These are phyloP conservation scores for Caerostris darwini DNA, from an alignment of 1,140 invertebrate species.

Conservation along the genomic window DNA sequence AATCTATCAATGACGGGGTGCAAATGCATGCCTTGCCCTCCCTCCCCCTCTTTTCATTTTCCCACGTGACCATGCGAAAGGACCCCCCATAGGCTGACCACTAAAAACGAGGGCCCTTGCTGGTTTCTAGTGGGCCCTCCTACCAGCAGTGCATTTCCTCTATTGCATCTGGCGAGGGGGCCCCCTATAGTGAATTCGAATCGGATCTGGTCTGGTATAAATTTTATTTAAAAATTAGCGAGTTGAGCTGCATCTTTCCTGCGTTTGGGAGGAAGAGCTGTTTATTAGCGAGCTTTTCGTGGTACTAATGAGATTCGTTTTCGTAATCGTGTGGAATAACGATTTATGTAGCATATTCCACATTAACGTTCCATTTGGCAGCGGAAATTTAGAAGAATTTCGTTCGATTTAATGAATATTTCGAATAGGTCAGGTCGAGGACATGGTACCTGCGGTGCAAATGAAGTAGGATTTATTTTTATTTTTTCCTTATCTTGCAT, in stretches of 20 bases:
- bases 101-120: slow-evolving; percentile 77
- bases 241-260: slow-evolving; percentile 40
- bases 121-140: slow-evolving; percentile 76
- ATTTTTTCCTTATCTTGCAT: not conserved
- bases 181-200: slow-evolving; percentile 47
- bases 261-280: slow-evolving; percentile 38
- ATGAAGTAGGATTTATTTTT: not conserved
- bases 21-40: not conserved
- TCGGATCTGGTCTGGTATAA: slow-evolving; percentile 69
- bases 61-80: slow-evolving; percentile 75
- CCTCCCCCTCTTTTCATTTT: slow-evolving; percentile 64
- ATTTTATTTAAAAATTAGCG: slow-evolving; percentile 77
- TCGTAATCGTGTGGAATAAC: slow-evolving; percentile 45
- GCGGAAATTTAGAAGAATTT: slow-evolving; percentile 12
- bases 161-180: slow-evolving; percentile 69
- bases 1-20: slow-evolving; percentile 76
- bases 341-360: not conserved
- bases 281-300: slow-evolving; percentile 34
- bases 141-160: slow-evolving; percentile 72
- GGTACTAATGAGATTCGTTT: slow-evolving; percentile 53
- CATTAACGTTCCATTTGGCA: slow-evolving; percentile 23
- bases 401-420: slow-evolving; percentile 25
- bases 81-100: slow-evolving; percentile 76
- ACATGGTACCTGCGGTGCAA: slow-evolving; percentile 13
- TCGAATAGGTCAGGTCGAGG: slow-evolving; percentile 27